phyloP scores from a whole-genome alignment of 2,113 vertebrate genomes.

The Aptenodytes forsteri region DNA sequence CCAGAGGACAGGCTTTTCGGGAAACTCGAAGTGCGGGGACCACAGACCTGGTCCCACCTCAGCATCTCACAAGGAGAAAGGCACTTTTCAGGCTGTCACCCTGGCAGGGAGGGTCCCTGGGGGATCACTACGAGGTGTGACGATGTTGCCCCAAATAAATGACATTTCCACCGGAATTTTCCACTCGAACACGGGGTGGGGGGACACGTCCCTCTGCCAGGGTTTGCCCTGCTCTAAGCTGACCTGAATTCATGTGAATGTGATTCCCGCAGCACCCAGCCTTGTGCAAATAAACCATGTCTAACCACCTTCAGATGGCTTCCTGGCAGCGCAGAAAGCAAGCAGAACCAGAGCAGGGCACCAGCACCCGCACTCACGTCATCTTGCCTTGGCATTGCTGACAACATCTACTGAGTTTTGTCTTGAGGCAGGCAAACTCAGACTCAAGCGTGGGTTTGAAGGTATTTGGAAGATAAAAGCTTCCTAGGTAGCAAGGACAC shows the following conservation, averaged over 20 bases:
- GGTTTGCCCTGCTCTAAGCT: background rate
- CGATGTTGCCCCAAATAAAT: background rate
- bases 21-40: background rate
- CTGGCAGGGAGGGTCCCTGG: background rate
- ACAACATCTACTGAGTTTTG: background rate
- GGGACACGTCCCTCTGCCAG: background rate
- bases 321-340: background rate
- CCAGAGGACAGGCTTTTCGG: background rate
- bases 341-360: background rate
- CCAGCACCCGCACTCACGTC: background rate
- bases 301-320: background rate
- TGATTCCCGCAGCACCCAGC: background rate
- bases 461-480: conserved; percentile 2
- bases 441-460: background rate
- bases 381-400: background rate
- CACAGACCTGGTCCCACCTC: background rate
- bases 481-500: background rate
- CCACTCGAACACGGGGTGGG: fast-evolving
- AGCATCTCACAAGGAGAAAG: background rate
- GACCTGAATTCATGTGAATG: background rate
- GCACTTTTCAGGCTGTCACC: background rate
- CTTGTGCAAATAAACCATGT: background rate
- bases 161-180: background rate
- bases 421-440: background rate
- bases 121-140: background rate